Evolutionary conservation across 2,113 vertebrate species (phyloP), one percentile per base, ranked within the genome.

Genomic region (Psammodynastes pulverulentus): DNA sequence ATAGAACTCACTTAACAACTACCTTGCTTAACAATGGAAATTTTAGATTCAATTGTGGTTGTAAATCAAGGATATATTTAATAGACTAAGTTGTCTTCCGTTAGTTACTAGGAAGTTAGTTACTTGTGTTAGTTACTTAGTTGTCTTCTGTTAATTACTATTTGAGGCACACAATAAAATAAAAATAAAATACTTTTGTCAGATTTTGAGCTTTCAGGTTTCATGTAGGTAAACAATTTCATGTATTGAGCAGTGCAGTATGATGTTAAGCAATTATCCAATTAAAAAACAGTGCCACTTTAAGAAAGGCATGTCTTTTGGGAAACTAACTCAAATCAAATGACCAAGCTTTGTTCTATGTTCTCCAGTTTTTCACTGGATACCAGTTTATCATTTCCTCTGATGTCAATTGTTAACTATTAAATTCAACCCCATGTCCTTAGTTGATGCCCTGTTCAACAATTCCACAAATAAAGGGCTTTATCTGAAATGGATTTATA

Each of bases 321-420:
- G 0, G 0, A 0, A 89, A 94, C 79, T 39, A 94, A 86, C 92
- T 91, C 96, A 94, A 94, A 97, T 96, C 94, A 95, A 96, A 94
- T 26, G 79, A 51, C 90, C 93, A 95, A 93, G 94, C 94, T 92
- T 91, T 91, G 51, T 86, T 95, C 93, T 93, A 94, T 93, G 93
- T 90, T 92, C 94, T 93, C 95, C 94, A 92, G 92, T 87, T 94
- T 89, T 94, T 88, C 46, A 46, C 58, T 93, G 79, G 84, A 88
- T 92, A 95, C 95, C 95, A 95, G 43, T 94, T 96, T 94, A 96
- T 95, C 95, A 96, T 96, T 97, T 97, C 95, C 96, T 95, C 94
- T 90, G 91, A 93, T 79, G 95, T 95, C 95, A 95, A 94, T 95
- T 95, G 95, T 96, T 96, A 95, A 96, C 95, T 95, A 93, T 93